These are phyloP conservation scores for Hypomesus transpacificus DNA, from an alignment of 2,113 vertebrate species.

Conservation along the genomic window DNA sequence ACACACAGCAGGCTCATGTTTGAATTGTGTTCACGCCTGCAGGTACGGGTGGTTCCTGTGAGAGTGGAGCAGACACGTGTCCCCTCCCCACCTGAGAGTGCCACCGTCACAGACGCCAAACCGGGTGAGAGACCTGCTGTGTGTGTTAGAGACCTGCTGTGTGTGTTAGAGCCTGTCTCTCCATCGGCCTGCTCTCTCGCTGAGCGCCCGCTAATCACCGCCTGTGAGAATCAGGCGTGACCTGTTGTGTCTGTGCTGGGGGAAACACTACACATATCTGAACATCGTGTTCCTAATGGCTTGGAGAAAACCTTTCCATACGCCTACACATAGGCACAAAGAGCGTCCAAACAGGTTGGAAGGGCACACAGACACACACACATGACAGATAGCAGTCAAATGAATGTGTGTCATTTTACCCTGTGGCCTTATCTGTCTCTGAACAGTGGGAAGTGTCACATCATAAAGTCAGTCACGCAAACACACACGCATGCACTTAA, in stretches of 20 bases:
- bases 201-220: neutral
- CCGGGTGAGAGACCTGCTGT: conserved; percentile 49
- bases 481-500: neutral
- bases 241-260: neutral
- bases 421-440: neutral
- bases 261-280: neutral
- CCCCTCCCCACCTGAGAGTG: conserved; percentile 55
- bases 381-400: neutral
- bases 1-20: neutral
- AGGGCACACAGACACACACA: neutral
- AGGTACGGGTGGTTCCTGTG: conserved; percentile 70
- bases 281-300: neutral
- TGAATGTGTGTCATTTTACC: neutral
- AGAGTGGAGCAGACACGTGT: conserved; percentile 59
- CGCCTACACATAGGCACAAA: neutral
- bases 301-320: neutral
- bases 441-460: neutral
- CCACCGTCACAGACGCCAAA: conserved; percentile 50
- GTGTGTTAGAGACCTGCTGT: conserved; percentile 5
- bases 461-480: conserved; percentile 2
- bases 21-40: conserved; percentile 1
- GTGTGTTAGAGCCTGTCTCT: neutral
- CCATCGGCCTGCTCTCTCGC: neutral
- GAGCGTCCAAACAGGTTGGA: neutral
- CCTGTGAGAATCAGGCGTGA: too few species aligned